Conservation (phyloP, 1,140 invertebrate genomes). For the Oncopeltus fasciatus region DNA sequence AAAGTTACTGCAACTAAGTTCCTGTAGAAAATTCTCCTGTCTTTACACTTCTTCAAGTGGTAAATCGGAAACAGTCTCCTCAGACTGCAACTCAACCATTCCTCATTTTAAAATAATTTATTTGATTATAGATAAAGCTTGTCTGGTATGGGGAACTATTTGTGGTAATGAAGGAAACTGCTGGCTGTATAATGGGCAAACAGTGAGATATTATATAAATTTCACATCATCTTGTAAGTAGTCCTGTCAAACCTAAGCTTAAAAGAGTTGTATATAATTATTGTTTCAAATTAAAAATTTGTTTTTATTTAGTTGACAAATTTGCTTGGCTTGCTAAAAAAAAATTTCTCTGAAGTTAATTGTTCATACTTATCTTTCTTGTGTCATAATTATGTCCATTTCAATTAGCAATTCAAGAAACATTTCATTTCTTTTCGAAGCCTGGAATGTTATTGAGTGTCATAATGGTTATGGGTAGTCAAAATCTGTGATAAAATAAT, state of each 20-base stretch:
- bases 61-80: too few relatives aligned
- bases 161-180: slow-evolving; percentile 55
- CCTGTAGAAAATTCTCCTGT: too few relatives aligned
- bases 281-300: background rate
- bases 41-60: too few relatives aligned
- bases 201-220: slow-evolving; percentile 47
- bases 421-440: too few relatives aligned
- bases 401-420: background rate
- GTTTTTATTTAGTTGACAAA: background rate
- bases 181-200: slow-evolving; percentile 53
- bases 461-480: too few relatives aligned
- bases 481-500: too few relatives aligned
- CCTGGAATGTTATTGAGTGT: too few relatives aligned
- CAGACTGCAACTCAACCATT: too few relatives aligned
- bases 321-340: background rate
- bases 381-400: background rate
- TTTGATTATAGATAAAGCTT: slow-evolving; percentile 34
- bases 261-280: too few relatives aligned
- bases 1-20: too few relatives aligned
- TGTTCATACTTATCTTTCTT: background rate
- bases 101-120: too few relatives aligned
- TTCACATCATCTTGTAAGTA: slow-evolving; percentile 47
- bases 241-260: too few relatives aligned
- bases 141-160: slow-evolving; percentile 58
- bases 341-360: background rate